Percentiles rank a stretch among this genome's conserved stretches.
Conservation (phyloP, 2,888 invertebrate species). For the Toxonevra muliebris region DNA sequence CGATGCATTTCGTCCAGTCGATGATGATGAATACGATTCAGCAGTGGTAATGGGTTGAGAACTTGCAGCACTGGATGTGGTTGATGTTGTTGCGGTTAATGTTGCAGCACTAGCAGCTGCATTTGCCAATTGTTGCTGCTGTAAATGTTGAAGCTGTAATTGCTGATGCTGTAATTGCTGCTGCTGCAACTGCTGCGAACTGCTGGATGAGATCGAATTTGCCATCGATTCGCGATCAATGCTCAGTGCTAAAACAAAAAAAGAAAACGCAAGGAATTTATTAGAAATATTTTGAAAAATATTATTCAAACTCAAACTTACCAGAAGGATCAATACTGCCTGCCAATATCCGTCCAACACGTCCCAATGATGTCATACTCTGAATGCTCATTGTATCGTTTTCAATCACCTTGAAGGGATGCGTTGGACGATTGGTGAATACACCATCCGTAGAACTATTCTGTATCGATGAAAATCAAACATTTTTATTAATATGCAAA, state of each 20-base stretch:
- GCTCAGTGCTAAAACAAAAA: conserved; percentile 54
- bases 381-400: conserved; percentile 88
- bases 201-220: conserved; percentile 48
- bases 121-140: conserved; percentile 42
- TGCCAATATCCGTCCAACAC: conserved; percentile 81
- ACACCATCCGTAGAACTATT: conserved; percentile 79
- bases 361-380: conserved; percentile 87
- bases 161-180: conserved; percentile 47
- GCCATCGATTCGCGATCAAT: conserved; percentile 62
- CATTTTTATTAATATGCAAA: too few relatives aligned
- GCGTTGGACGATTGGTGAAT: conserved; percentile 74
- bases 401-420: conserved; percentile 87
- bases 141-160: conserved; percentile 34
- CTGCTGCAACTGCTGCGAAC: conserved; percentile 50
- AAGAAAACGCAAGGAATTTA: conserved; percentile 6
- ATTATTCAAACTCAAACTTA: conserved; percentile 51
- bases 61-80: conserved; percentile 29
- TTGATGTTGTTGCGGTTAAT: conserved; percentile 37
- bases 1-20: neutral
- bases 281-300: neutral
- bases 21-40: neutral
- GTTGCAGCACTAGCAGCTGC: conserved; percentile 32
- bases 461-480: conserved; percentile 42
- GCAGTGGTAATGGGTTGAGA: conserved; percentile 29
- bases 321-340: conserved; percentile 73